Evolutionary conservation across 2,888 invertebrate species (phyloP), one percentile per base, ranked within the genome.

Genomic region (Cinara cedri): DNA sequence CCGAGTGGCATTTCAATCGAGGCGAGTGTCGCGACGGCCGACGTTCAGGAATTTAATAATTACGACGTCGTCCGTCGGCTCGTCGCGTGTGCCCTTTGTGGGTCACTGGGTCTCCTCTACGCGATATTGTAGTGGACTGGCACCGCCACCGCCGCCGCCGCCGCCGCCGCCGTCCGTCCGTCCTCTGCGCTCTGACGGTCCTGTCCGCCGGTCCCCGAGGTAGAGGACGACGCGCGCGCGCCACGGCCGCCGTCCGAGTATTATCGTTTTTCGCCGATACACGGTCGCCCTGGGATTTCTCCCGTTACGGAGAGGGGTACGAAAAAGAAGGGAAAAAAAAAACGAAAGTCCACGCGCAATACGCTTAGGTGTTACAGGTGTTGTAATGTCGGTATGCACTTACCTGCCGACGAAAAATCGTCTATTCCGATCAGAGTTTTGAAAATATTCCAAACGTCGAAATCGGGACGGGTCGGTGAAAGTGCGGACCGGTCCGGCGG

Each of bases 1-100:
- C 54, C 65, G 75, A 65, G 42, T 54, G 75, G 75, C 65, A 65
- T 65, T 66, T 76, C 66, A 19, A 66, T 68, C 55, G 76, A 66
- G 65, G 42, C 26, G 24, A 26, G 21, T 24, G 44, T 21, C n/a
- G 51, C 26, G 24, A 1, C 51, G 34, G 13, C 26, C 51, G 66
- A 76, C 76, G 66, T 68, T 76, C 68, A 76, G 76, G 76, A 76
- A 76, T 76, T 76, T 68, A 57, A 26, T 76, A 76, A 76, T 76
- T 57, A 68, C 55, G 66, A 76, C 75, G 63, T 54, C 16, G 21
- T 34, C n/a, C 62, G 60, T 60, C 42, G 60, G 44, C 62, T 2
- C 1, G 46, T 44, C 49, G 51, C 74, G 42, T 10, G 57, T 72
- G n/a, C 14, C 55, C 46, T 76, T 76, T 76, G 57, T 76, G 76